Percentiles rank a stretch among this genome's conserved stretches.
These are phyloP conservation scores for Scophthalmus maximus DNA, from an alignment of 2,113 vertebrate species.

Conservation along the genomic window DNA sequence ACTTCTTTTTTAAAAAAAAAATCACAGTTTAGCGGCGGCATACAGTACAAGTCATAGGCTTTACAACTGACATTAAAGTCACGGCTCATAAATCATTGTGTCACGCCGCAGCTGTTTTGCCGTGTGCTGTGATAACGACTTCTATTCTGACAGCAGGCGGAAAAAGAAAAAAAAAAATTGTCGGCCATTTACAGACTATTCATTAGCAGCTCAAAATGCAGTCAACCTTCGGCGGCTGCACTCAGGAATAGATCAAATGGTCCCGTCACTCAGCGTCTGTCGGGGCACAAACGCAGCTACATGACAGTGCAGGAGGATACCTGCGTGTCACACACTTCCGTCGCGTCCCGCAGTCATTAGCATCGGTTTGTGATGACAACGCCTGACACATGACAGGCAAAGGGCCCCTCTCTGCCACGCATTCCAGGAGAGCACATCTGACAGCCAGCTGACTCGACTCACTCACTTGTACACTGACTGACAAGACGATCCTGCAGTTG, in stretches of 20 bases:
- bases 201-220: constrained; percentile 59
- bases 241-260: constrained; percentile 50
- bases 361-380: constrained; percentile 64
- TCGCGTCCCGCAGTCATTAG: constrained; percentile 57
- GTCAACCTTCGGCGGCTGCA: constrained; percentile 23
- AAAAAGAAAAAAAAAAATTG: neutral
- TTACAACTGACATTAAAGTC: constrained; percentile 76
- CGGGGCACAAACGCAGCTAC: constrained; percentile 28
- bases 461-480: constrained; percentile 47
- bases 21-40: constrained; percentile 56
- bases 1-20: constrained; percentile 36
- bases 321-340: constrained; percentile 44
- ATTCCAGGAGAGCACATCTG: constrained; percentile 55
- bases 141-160: constrained; percentile 47
- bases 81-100: constrained; percentile 73
- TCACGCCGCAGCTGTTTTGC: constrained; percentile 67
- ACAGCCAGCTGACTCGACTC: constrained; percentile 52
- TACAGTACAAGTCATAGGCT: constrained; percentile 66
- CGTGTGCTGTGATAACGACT: constrained; percentile 66
- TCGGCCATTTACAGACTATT: constrained; percentile 50
- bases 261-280: constrained; percentile 51
- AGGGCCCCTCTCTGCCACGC: constrained; percentile 44
- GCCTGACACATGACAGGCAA: constrained; percentile 66
- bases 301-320: constrained; percentile 41
- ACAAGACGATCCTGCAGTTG: constrained; percentile 29